Base-by-base conservation (phyloP, 2,888 invertebrate genomes). In the Sesia bembeciformis region DNA sequence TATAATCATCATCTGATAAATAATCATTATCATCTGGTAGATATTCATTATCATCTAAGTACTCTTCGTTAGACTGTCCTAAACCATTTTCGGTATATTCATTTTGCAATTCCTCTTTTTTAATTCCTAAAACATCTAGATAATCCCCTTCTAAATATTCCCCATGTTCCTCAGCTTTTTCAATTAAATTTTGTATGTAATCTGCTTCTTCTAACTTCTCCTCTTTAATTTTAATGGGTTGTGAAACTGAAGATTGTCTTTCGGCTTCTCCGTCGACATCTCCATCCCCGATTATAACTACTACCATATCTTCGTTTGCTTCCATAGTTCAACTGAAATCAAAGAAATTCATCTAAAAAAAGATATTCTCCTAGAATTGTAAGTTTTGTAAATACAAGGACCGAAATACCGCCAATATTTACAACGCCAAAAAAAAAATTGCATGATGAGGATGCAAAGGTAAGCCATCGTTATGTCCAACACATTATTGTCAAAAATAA, bases 131-230 rank as follows among this genome's bases (percentile, higher is more conserved):
- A 7, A 42, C 5, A 7, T 62, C 23, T 23, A 23, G 23, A 23
- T 23, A 23, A 23, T 23, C 23, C 23, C 23, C 23, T 23, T 23
- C 50, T 49, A 73, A 56, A 8, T 61, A 61, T 57, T 74, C 57
- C 4, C 76, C 80, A 59, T 74, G 65, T 58, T 66, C 63, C 54
- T 65, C 64, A 3, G 68, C 76, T 7, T 63, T 65, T 49, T 70
- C 62, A 49, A 79, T 61, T 43, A 43, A 54, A 51, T 50, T 51
- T 39, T 23, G 23, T 23, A 56, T 49, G 39, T 23, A 23, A 23
- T 68, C 66, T n/a, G 61, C 55, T 7, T 67, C 61, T 39, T 69
- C 66, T 4, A 62, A 49, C 7, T 56, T 53, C 59, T 77, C 72
- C 38, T 65, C 51, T 63, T 75, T 75, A 43, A 63, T 61, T 53